phyloP scores from a whole-genome alignment of 2,113 vertebrate species.

The Piprites chloris region DNA sequence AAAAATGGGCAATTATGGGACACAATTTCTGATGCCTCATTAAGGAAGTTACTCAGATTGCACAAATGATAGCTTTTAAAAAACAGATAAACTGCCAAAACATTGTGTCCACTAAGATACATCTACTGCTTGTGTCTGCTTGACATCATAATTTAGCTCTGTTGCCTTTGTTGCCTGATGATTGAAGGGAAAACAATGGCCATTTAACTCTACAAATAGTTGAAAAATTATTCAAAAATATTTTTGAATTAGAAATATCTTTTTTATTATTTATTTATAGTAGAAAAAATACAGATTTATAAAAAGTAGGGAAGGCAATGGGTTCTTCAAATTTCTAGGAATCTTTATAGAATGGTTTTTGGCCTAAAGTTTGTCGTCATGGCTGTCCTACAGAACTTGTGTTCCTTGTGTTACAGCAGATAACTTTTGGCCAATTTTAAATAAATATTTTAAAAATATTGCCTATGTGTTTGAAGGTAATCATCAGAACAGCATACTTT shows the following conservation, averaged over 20 bases:
- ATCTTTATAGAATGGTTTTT: background rate
- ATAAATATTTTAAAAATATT: background rate
- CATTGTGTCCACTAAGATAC: background rate
- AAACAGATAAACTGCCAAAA: background rate
- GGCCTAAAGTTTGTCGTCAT: background rate
- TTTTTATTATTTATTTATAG: background rate
- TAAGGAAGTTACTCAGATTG: constrained; percentile 5
- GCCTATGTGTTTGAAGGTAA: background rate
- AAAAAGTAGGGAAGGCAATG: background rate
- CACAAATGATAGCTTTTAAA: background rate
- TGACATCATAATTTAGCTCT: background rate
- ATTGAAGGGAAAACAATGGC: background rate
- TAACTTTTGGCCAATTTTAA: background rate
- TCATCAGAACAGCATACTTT: background rate
- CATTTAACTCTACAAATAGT: background rate
- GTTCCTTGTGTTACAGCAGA: background rate
- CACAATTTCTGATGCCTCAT: background rate
- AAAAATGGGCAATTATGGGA: background rate
- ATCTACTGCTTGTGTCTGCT: background rate
- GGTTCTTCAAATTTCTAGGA: background rate
- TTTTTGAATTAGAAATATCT: background rate
- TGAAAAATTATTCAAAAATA: background rate
- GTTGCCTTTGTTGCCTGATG: background rate
- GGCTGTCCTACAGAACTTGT: background rate
- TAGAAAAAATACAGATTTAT: background rate